Evolutionary conservation across 2,113 vertebrate species (phyloP), one percentile per base, ranked within the genome.

Genomic region (Percopsis transmontana): DNA sequence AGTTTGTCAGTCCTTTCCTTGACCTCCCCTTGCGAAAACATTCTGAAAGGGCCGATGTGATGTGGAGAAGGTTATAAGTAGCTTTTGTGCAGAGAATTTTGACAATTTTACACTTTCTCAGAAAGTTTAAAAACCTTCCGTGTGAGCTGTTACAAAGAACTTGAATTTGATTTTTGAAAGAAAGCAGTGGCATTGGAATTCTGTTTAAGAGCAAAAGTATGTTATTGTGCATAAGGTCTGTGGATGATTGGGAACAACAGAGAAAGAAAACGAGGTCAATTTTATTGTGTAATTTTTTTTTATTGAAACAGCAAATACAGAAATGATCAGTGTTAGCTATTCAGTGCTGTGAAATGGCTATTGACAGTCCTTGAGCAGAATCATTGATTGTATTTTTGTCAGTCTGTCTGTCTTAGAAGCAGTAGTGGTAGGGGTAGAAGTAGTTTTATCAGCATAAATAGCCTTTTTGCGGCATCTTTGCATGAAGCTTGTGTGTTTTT

Each of bases 241-340:
- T 58, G 75, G 63, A 55, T 48, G 9, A 54, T 77, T 57, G 56
- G 66, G 60, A 60, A 38, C 72, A 51, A 69, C 70, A 55, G 40
- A 50, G 19, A 58, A 50, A 48, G 18, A 2, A 70, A 74, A 63
- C 69, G 75, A 61, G 24, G 68, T 66, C 66, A 66, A 58, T 70
- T 65, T 85, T 70, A 75, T 83, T 85, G 79, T 24, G 5, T 69
- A 4, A 53, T 63, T 13, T 55, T 70, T 70, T 81, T 72, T 68
- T 71, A 72, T 63, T 72, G 16, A 1, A 66, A 68, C 19, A 8
- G 39, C 59, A 61, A 70, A 79, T 57, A 45, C 5, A 60, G 54
- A 77, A 72, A 80, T 72, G 53, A 61, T 1, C 41, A 67, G 77
- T 55, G 62, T 77, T 71, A 52, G 67, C 61, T 19, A 59, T 70